phyloP scores from a whole-genome alignment of 2,113 vertebrate genomes.

The Hoplias malabaricus region DNA sequence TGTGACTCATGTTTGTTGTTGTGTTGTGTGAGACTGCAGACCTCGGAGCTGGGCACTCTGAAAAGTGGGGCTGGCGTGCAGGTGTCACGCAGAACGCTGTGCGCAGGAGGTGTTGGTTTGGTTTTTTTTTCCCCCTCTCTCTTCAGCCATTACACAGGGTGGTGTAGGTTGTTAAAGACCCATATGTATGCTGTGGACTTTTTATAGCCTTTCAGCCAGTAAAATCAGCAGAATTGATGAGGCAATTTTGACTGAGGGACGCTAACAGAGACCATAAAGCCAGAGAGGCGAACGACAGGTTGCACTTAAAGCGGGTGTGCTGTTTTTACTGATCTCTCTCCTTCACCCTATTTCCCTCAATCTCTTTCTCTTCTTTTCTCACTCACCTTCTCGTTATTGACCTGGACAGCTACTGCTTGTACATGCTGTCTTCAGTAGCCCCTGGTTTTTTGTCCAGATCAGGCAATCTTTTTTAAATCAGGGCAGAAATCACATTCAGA shows the following conservation, averaged over 20 bases:
- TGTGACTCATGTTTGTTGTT: neutral
- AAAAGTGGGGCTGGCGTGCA: constrained; percentile 39
- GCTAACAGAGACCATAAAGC: constrained; percentile 56
- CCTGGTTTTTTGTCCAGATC: too few relatives aligned
- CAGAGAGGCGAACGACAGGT: constrained; percentile 29
- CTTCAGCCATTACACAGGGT: constrained; percentile 55
- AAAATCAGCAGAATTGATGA: constrained; percentile 63
- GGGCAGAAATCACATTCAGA: too few relatives aligned
- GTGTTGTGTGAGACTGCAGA: constrained; percentile 22
- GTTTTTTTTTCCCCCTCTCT: constrained; percentile 39
- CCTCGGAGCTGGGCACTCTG: constrained; percentile 25
- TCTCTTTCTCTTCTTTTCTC: constrained; percentile 52
- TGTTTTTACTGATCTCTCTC: constrained; percentile 51
- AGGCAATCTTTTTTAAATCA: too few relatives aligned
- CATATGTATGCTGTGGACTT: constrained; percentile 58
- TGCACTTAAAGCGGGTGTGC: constrained; percentile 32
- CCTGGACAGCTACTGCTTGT: too few relatives aligned
- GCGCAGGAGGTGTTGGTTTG: constrained; percentile 35
- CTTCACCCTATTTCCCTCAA: constrained; percentile 51
- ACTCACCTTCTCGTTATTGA: constrained; percentile 28
- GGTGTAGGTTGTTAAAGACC: constrained; percentile 49
- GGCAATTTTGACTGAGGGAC: constrained; percentile 53
- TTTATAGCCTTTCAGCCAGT: constrained; percentile 59
- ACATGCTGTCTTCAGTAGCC: too few relatives aligned
- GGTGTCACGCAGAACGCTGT: constrained; percentile 43